These are phyloP conservation scores for Drosophila meridiana DNA, from an alignment of 2,888 invertebrate species.

Conservation along the genomic window DNA sequence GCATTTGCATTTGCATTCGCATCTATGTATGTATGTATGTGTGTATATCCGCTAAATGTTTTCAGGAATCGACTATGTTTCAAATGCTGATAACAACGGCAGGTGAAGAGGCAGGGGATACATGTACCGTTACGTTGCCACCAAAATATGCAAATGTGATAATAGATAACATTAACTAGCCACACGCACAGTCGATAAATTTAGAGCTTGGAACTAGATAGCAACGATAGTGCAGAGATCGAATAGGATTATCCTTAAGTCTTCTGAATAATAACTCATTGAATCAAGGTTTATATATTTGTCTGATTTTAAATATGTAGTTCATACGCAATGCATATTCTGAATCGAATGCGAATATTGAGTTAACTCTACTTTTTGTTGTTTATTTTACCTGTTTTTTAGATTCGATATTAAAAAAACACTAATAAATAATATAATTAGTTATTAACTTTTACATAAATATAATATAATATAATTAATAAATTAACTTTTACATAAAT, in stretches of 20 bases:
- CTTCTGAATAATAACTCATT: neutral
- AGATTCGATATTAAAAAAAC: too few relatives aligned
- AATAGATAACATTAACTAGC: constrained; percentile 10
- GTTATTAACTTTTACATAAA: too few relatives aligned
- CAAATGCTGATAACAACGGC: constrained; percentile 38
- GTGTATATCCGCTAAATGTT: constrained; percentile 12
- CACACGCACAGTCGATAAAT: neutral
- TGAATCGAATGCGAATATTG: too few relatives aligned
- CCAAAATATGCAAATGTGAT: constrained; percentile 21
- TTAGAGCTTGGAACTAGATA: neutral
- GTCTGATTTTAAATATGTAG: too few relatives aligned
- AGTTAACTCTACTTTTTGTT: too few relatives aligned
- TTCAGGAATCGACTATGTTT: constrained; percentile 25
- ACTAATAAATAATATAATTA: too few relatives aligned
- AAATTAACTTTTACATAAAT: too few relatives aligned
- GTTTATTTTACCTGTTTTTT: too few relatives aligned
- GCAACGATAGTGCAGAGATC: neutral
- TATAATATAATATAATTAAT: too few relatives aligned
- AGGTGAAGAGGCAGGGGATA: constrained; percentile 9
- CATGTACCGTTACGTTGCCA: neutral
- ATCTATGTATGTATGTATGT: neutral
- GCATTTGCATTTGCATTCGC: constrained; percentile 4
- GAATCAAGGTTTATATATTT: neutral
- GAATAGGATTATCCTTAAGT: neutral
- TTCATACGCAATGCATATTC: too few relatives aligned